phyloP scores from a whole-genome alignment of 2,888 invertebrate genomes.

The Lacanobia wlatinum region DNA sequence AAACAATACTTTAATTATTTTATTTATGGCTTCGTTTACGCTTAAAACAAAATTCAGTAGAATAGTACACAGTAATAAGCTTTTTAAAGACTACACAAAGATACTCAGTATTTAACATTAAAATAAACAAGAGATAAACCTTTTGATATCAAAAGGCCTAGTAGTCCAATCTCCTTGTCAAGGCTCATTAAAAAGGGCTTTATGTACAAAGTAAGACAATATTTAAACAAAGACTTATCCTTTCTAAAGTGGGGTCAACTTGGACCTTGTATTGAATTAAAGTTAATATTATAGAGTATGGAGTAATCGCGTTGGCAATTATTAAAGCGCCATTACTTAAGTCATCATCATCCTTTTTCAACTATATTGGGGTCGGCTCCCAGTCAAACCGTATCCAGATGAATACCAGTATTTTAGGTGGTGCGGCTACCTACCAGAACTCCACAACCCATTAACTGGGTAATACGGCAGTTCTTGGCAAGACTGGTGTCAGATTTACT shows the following conservation, averaged over 20 bases:
- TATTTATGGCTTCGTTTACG: background rate
- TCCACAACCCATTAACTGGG: too few species aligned
- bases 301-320: background rate
- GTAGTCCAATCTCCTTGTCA: conserved; percentile 40
- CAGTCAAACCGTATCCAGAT: too few species aligned
- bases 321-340: too few species aligned
- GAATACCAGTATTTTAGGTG: too few species aligned
- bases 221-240: conserved; percentile 30
- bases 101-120: conserved; percentile 13
- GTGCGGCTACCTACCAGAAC: too few species aligned
- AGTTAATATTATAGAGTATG: conserved; percentile 32
- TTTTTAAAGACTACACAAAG: conserved; percentile 11
- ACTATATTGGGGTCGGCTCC: too few species aligned
- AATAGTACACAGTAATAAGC: background rate
- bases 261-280: conserved; percentile 39
- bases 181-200: conserved; percentile 39
- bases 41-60: background rate
- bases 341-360: too few species aligned
- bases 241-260: conserved; percentile 19
- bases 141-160: conserved; percentile 34
- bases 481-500: too few species aligned
- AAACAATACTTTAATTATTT: background rate
- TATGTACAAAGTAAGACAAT: conserved; percentile 28
- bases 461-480: too few species aligned
- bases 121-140: conserved; percentile 27